Evolutionary conservation across 2,888 invertebrate genomes (phyloP), one percentile per base, ranked within the genome.

Genomic region (Lissonota sp.): DNA sequence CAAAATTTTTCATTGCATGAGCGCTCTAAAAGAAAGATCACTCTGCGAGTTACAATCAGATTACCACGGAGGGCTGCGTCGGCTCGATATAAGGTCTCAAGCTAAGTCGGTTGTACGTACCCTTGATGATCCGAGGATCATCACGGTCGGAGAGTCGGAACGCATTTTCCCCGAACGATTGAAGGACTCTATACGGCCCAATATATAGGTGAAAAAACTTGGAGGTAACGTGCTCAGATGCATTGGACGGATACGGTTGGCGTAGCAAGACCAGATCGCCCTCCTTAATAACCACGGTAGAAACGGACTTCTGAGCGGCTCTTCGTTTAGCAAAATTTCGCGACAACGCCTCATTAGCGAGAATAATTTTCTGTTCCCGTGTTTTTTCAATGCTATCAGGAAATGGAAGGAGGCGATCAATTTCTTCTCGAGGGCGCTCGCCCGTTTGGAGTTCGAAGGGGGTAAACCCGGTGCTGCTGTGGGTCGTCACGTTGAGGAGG

Each of bases 171-270:
- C 46, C 46, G 10, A 46, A 10, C 46, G 46, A 8, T 5, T 46
- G 8, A n/a, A n/a, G 1, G 8, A 46, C 10, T 46, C n/a, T 46
- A 46, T 6, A 46, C 10, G 46, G 10, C 4, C 46, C 46, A 10
- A 1, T 10, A 7, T 46, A 46, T 46, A 46, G 62, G 6, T 70
- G 75, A 16, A 80, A 75, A 57, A 80, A 75, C 42, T 75, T 80
- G 3, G 46, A 12, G 0, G 53, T 80, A 4, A 51, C 44, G 5
- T 40, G 55, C 7, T 64, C 70, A 12, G 12, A 4, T 0, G 57
- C 44, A 6, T 8, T 80, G 0, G 79, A 75, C 0, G 42, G 64
- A 42, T 74, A 44, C 1, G 75, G 75, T 0, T 67, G 55, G 0
- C 64, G 69, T 2, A 75, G 14, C 0, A 80, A 7, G 0, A 75